Conservation (phyloP, 1,140 invertebrate genomes). For the Phymastichus coffea region DNA sequence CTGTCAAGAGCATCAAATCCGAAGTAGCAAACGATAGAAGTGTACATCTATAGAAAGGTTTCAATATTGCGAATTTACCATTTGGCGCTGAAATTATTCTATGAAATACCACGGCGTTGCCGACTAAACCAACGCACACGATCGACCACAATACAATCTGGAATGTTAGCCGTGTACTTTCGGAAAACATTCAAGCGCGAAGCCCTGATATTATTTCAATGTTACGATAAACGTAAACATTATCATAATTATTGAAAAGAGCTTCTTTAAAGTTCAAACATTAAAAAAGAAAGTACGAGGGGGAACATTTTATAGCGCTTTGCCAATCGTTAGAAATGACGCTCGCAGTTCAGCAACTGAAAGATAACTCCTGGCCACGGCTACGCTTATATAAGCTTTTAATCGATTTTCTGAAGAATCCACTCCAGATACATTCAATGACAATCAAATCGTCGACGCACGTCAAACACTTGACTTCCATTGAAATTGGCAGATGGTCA, state of each 20-base stretch:
- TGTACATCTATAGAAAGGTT: constrained; percentile 33
- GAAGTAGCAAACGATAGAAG: constrained; percentile 36
- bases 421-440: neutral
- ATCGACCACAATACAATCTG: constrained; percentile 37
- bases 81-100: constrained; percentile 26
- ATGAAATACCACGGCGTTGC: constrained; percentile 33
- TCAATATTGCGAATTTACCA: constrained; percentile 27
- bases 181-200: neutral
- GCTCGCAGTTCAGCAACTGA: no score
- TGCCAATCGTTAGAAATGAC: no score
- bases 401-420: neutral
- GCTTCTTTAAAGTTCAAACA: no score
- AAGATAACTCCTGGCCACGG: neutral
- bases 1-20: constrained; percentile 31
- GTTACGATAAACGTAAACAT: neutral
- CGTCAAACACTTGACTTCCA: neutral
- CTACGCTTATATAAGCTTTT: constrained; percentile 11
- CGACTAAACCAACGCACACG: constrained; percentile 31
- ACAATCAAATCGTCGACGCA: neutral
- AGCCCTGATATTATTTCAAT: neutral
- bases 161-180: constrained; percentile 16
- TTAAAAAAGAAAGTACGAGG: no score
- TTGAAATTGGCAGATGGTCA: constrained; percentile 2
- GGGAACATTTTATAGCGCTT: no score
- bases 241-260: no score